Evolutionary conservation across 2,113 vertebrate genomes (phyloP).

Genomic region (Muntiacus muntjak): DNA sequence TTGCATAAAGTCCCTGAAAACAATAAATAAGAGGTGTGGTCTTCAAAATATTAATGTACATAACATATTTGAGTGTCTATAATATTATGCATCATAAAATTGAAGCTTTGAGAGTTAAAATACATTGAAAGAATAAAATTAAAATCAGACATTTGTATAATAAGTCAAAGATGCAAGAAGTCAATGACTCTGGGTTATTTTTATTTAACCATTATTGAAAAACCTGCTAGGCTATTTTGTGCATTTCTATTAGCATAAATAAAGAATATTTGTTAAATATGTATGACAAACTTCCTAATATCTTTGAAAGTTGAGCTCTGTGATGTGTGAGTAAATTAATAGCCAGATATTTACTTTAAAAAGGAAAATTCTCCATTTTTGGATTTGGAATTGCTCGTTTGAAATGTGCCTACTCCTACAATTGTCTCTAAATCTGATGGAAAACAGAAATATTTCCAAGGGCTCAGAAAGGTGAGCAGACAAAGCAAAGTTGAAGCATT

Average conservation of each 20-base stretch:
- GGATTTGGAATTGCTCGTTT: neutral
- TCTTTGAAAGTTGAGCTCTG: neutral
- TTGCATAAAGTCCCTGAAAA: neutral
- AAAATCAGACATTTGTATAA: neutral
- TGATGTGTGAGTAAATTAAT: neutral
- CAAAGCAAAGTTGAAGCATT: neutral
- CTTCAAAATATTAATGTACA: neutral
- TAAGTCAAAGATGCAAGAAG: neutral
- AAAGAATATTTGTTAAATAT: neutral
- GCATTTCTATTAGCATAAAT: neutral
- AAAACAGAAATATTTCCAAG: neutral
- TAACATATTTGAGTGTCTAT: neutral
- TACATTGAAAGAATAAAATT: neutral
- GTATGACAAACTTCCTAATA: neutral
- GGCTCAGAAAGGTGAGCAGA: neutral
- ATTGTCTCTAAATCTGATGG: neutral
- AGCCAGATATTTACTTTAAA: neutral
- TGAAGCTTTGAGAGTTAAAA: neutral
- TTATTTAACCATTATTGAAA: conserved; percentile 2
- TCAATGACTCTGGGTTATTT: neutral
- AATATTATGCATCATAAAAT: neutral
- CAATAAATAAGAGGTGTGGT: neutral
- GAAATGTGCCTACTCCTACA: neutral
- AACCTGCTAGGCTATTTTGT: neutral
- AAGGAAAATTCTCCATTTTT: neutral